Percentiles rank a stretch among this genome's conserved stretches.
Conservation (phyloP, 2,797 vertebrate species). For the Chloroceryle amazona region DNA sequence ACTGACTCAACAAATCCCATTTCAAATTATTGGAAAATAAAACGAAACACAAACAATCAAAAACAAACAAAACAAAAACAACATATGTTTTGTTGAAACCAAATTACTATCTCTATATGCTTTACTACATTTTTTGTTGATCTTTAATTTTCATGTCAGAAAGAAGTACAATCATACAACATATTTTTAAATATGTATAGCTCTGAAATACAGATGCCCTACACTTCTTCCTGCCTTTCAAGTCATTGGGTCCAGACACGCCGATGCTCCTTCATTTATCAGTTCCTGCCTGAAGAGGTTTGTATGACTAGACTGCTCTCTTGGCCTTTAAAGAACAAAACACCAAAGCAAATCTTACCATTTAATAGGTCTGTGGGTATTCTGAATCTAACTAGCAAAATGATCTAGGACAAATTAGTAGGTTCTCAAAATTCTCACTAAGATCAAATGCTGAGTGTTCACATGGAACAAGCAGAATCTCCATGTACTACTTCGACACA, state of each 20-base stretch:
- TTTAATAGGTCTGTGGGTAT: background rate
- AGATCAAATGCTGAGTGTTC: background rate
- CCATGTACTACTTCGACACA: background rate
- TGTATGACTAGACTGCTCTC: background rate
- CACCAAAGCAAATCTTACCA: background rate
- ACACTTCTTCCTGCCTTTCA: background rate
- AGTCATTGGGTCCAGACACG: background rate
- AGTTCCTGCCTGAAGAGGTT: background rate
- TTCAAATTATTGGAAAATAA: background rate
- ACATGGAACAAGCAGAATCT: background rate
- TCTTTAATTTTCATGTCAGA: background rate
- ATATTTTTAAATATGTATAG: background rate
- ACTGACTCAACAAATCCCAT: background rate
- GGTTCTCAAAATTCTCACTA: background rate
- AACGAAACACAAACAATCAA: too few species aligned
- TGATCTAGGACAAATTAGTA: background rate
- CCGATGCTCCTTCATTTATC: background rate
- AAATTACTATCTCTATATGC: background rate
- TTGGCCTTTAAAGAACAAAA: background rate
- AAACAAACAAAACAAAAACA: background rate
- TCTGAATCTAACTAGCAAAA: background rate
- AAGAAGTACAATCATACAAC: background rate
- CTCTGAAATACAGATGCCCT: background rate
- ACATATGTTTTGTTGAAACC: background rate
- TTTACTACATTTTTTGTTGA: background rate